Evolutionary conservation across 2,888 invertebrate species (phyloP).

Genomic region (Cryptops parisi): DNA sequence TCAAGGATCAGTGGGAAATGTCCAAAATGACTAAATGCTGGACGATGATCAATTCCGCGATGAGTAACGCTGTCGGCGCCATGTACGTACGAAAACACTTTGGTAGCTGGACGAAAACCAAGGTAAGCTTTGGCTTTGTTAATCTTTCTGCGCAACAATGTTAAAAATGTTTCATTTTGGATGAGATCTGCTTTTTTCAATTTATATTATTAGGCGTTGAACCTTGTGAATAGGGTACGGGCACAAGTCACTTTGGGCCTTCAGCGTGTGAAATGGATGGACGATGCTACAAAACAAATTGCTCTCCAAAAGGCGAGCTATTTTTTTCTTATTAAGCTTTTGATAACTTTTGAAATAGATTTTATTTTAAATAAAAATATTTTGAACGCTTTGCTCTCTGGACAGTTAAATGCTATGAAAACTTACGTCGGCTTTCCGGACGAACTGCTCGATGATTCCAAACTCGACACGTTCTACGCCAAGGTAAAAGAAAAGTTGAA

Average conservation of each 20-base stretch:
- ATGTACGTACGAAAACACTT: not conserved
- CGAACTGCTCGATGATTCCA: conserved; percentile 65
- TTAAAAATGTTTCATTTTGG: no score
- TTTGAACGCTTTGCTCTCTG: not conserved
- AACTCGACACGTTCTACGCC: conserved; percentile 62
- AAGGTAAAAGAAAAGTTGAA: no score
- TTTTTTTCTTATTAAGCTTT: not conserved
- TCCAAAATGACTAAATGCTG: not conserved
- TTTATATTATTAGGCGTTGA: conserved; percentile 53
- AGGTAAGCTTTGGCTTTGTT: not conserved
- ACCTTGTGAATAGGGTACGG: conserved; percentile 76
- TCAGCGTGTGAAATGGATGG: conserved; percentile 79
- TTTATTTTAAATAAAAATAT: no score
- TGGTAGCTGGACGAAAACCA: not conserved
- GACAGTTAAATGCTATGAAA: conserved; percentile 59
- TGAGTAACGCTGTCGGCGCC: not conserved
- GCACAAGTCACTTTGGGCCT: conserved; percentile 66
- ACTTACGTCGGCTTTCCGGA: conserved; percentile 87
- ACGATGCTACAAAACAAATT: conserved; percentile 49
- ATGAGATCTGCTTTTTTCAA: no score
- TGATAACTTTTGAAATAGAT: not conserved
- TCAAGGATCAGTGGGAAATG: not conserved
- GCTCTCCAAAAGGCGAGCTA: conserved; percentile 31
- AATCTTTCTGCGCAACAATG: no score
- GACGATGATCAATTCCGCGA: not conserved